Percentiles rank a stretch among this genome's conserved stretches.
phyloP scores from a whole-genome alignment of 2,797 vertebrate species.

The Phoeniculus purpureus region DNA sequence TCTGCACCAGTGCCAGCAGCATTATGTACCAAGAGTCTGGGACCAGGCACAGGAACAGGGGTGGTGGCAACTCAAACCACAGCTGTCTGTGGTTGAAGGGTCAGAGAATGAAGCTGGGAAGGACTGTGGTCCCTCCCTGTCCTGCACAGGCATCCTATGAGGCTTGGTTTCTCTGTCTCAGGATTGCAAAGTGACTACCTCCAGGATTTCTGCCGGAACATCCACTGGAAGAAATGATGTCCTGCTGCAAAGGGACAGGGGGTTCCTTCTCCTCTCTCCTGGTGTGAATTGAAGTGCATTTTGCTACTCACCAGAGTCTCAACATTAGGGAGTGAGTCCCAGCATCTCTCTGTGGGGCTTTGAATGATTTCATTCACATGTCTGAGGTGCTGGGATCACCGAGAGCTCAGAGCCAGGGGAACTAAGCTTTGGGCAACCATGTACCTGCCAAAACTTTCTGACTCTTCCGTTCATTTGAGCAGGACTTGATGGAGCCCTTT shows the following conservation, averaged over 20 bases:
- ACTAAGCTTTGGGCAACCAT: neutral
- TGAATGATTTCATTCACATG: neutral
- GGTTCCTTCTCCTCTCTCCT: neutral
- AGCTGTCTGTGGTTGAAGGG: neutral
- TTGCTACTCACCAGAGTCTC: neutral
- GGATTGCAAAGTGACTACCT: neutral
- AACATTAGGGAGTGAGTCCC: neutral
- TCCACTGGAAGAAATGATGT: neutral
- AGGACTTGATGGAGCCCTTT: neutral
- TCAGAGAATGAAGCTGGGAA: neutral
- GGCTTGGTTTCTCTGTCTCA: neutral
- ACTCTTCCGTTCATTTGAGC: neutral
- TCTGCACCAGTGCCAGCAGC: neutral
- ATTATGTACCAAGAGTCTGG: accelerated
- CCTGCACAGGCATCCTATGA: accelerated
- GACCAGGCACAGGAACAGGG: neutral
- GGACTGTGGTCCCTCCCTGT: neutral
- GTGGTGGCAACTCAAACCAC: neutral
- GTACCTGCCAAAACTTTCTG: neutral
- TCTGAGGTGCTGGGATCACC: neutral
- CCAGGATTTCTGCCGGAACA: neutral
- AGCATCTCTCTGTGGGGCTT: neutral
- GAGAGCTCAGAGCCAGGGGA: neutral
- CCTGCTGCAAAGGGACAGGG: neutral
- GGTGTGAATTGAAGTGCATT: neutral